phyloP scores from a whole-genome alignment of 1,140 invertebrate genomes.

The Helicoverpa zea region DNA sequence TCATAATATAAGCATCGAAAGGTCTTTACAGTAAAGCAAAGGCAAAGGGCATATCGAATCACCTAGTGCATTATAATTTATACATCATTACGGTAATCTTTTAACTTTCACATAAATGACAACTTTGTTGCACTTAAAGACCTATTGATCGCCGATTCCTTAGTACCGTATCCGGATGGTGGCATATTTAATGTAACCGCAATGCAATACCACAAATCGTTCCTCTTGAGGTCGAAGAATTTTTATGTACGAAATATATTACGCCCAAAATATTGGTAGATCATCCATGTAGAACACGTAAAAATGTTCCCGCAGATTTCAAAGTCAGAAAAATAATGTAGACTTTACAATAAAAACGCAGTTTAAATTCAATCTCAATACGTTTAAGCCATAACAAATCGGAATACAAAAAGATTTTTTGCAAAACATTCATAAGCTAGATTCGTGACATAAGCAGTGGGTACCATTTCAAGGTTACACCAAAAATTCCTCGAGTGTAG shows the following conservation, averaged over 20 bases:
- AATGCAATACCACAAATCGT: not conserved
- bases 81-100: constrained; percentile 2
- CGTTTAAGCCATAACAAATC: constrained; percentile 21
- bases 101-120: constrained; percentile 27
- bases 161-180: constrained; percentile 2
- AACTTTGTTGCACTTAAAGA: constrained; percentile 5
- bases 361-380: not conserved
- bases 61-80: constrained; percentile 4
- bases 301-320: not conserved
- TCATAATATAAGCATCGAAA: not conserved
- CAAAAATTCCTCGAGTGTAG: constrained; percentile 34
- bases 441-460: constrained; percentile 38
- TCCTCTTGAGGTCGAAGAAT: not conserved
- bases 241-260: too few relatives aligned
- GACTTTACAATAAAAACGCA: constrained; percentile 13
- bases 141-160: constrained; percentile 7
- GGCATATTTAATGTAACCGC: not conserved
- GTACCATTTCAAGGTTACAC: constrained; percentile 41
- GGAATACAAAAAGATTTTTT: constrained; percentile 1
- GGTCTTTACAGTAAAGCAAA: too few relatives aligned
- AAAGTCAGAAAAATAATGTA: not conserved
- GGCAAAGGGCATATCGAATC: not conserved
- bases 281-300: not conserved
- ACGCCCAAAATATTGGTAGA: too few relatives aligned
- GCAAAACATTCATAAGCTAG: constrained; percentile 19